These are phyloP conservation scores for Haliclona indistincta DNA, from an alignment of 37 sponge, comb jelly and placozoan species.

Conservation along the genomic window DNA sequence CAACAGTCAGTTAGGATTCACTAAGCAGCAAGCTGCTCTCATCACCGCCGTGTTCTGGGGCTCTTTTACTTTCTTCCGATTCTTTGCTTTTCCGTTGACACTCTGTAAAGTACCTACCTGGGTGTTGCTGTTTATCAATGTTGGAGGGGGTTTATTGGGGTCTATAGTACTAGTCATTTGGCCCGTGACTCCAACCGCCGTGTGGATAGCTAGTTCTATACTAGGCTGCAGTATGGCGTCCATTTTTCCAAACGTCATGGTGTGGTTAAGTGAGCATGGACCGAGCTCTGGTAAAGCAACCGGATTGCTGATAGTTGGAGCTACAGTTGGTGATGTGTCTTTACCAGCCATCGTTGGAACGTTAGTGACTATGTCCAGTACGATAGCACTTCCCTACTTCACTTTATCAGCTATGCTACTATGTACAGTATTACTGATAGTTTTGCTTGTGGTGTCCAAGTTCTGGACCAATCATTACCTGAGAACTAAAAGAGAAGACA, in stretches of 20 bases:
- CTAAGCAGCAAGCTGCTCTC: conserved; percentile 39
- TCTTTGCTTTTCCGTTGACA: conserved; percentile 28
- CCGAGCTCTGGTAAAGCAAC: conserved; percentile 26
- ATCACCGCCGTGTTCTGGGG: conserved; percentile 65
- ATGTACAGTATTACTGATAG: too few relatives aligned
- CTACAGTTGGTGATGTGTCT: conserved; percentile 37
- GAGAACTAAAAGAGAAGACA: too few relatives aligned
- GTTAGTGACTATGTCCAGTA: conserved; percentile 9
- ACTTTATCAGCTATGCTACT: conserved; percentile 28
- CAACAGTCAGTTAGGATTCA: conserved; percentile 31
- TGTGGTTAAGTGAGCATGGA: conserved; percentile 37
- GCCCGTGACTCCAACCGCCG: conserved; percentile 2
- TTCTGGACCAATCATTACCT: too few relatives aligned
- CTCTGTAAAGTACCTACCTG: conserved; percentile 37
- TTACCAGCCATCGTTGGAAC: conserved; percentile 36
- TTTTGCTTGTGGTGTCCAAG: too few relatives aligned
- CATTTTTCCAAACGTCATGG: conserved; percentile 51
- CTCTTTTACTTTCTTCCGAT: conserved; percentile 43
- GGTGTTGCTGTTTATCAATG: conserved; percentile 30
- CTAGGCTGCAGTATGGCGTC: conserved; percentile 48
- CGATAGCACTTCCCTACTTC: conserved; percentile 26
- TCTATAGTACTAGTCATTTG: conserved; percentile 16
- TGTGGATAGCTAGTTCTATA: conserved; percentile 47
- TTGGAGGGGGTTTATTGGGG: conserved; percentile 38
- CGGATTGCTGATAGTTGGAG: conserved; percentile 31